Evolutionary conservation across 1,140 invertebrate species (phyloP).

Genomic region (Drosophila sturtevanti): DNA sequence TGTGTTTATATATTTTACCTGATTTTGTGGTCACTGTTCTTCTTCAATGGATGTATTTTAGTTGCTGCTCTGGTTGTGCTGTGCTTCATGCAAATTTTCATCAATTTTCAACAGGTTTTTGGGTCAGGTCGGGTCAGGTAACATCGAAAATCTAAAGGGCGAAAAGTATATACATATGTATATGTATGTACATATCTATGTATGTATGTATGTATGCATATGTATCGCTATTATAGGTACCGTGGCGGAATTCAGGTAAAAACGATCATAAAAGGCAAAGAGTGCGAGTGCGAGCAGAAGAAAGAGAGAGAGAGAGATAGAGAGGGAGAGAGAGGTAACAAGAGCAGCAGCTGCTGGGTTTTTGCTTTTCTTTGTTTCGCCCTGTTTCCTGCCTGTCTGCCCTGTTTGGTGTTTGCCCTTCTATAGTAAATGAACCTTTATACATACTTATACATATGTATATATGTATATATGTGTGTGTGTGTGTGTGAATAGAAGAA

Average conservation of each 20-base stretch:
- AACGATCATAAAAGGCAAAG: background rate
- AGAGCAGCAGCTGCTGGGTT: conserved; percentile 34
- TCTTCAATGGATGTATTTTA: background rate
- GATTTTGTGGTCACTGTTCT: background rate
- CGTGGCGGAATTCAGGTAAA: background rate
- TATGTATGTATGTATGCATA: background rate
- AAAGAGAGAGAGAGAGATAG: background rate
- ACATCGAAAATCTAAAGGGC: conserved; percentile 17
- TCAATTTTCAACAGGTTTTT: conserved; percentile 40
- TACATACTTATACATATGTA: too few relatives aligned
- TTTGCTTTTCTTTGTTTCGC: conserved; percentile 43
- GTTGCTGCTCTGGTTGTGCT: too few relatives aligned
- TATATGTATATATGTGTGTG: too few relatives aligned
- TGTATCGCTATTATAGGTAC: background rate
- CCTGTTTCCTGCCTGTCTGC: conserved; percentile 29
- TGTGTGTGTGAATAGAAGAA: too few relatives aligned
- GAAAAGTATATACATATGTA: background rate
- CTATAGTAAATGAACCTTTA: too few relatives aligned
- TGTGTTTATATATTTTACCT: background rate
- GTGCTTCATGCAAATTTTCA: conserved; percentile 22
- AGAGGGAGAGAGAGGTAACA: conserved; percentile 21
- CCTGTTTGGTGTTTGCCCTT: too few relatives aligned
- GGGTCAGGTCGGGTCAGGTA: conserved; percentile 7
- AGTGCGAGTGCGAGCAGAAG: conserved; percentile 17
- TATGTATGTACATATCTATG: background rate